These are phyloP conservation scores for Drosophila gunungcola DNA, from an alignment of 1,140 invertebrate species.

Conservation along the genomic window DNA sequence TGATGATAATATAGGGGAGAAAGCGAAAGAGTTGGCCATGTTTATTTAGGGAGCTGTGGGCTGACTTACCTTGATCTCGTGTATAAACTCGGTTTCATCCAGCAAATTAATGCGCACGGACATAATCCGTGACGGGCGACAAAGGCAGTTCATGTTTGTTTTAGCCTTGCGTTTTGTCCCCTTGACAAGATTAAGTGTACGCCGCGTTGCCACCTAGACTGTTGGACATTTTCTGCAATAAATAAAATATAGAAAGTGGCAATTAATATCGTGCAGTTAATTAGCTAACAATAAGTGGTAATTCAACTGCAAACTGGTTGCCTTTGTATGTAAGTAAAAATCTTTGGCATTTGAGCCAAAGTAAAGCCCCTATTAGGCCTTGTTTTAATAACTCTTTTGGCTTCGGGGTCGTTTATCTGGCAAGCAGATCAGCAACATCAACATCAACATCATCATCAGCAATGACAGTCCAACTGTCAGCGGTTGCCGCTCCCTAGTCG, in stretches of 20 bases:
- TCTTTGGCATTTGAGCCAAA: constrained; percentile 33
- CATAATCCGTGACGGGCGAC: constrained; percentile 84
- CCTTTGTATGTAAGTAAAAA: constrained; percentile 10
- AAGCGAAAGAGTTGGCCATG: constrained; percentile 51
- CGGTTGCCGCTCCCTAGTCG: constrained; percentile 70
- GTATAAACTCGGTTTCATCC: constrained; percentile 88
- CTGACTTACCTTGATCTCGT: constrained; percentile 87
- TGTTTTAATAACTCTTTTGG: constrained; percentile 78
- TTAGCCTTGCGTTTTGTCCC: constrained; percentile 9
- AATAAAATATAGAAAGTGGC: constrained; percentile 64
- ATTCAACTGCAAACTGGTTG: constrained; percentile 60
- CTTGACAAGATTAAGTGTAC: constrained; percentile 52
- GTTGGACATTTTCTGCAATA: constrained; percentile 66
- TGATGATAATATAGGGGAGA: constrained; percentile 14
- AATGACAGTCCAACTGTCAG: constrained; percentile 78
- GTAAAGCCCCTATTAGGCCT: constrained; percentile 34
- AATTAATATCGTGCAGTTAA: constrained; percentile 72
- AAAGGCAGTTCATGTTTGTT: constrained; percentile 82
- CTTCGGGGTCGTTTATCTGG: constrained; percentile 58
- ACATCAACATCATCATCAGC: constrained; percentile 33
- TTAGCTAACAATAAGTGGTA: constrained; percentile 69
- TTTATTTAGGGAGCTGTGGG: constrained; percentile 31
- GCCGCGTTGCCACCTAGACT: constrained; percentile 27
- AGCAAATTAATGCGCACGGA: constrained; percentile 87
- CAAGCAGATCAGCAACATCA: constrained; percentile 51